Percentiles rank a stretch among this genome's conserved stretches.
Conservation (phyloP, 2,888 invertebrate species). For the Iselma pallidipennis region DNA sequence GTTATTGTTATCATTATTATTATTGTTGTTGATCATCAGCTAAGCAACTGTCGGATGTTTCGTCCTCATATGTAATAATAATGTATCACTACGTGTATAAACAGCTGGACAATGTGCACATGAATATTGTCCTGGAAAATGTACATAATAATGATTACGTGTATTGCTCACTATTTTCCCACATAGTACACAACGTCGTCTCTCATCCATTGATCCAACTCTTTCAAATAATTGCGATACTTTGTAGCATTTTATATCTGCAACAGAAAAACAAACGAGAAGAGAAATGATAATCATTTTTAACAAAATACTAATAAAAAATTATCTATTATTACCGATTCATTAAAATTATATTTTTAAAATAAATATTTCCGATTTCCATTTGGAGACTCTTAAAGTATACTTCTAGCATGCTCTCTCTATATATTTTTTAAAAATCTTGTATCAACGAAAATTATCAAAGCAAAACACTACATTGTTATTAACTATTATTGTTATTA, state of each 20-base stretch:
- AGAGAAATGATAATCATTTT: constrained; percentile 6
- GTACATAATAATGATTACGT: constrained; percentile 65
- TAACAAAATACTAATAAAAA: background rate
- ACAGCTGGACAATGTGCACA: constrained; percentile 63
- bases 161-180: constrained; percentile 66
- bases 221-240: constrained; percentile 65
- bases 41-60: constrained; percentile 59
- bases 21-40: constrained; percentile 31
- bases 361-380: constrained; percentile 30
- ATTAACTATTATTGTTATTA: constrained; percentile 1
- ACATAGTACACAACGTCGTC: constrained; percentile 63
- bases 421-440: too few relatives aligned
- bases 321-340: background rate
- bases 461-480: constrained; percentile 18
- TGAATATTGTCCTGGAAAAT: constrained; percentile 64
- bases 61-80: constrained; percentile 62
- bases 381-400: background rate
- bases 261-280: constrained; percentile 46
- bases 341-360: constrained; percentile 6
- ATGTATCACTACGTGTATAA: constrained; percentile 63
- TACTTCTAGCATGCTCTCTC: constrained; percentile 37
- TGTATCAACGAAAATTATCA: constrained; percentile 14
- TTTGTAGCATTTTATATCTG: constrained; percentile 61
- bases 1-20: background rate
- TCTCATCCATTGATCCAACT: constrained; percentile 62